Evolutionary conservation across 2,797 vertebrate genomes (phyloP).

Genomic region (Cyprinella venusta): DNA sequence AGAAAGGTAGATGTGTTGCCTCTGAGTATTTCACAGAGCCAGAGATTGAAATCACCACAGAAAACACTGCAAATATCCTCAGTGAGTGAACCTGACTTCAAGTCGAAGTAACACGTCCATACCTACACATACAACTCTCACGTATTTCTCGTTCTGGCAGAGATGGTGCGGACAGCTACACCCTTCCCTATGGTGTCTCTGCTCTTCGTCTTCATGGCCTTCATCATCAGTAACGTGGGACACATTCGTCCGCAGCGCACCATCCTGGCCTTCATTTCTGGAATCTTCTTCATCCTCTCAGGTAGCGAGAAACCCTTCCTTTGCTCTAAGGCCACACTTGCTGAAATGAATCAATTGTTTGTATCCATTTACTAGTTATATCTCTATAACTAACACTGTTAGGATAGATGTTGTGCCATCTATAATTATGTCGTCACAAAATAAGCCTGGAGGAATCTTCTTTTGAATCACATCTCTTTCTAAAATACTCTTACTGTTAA

Average conservation of each 20-base stretch:
- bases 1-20: constrained; percentile 87
- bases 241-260: constrained; percentile 95
- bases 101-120: not conserved
- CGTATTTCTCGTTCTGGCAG: constrained; percentile 65
- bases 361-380: not conserved
- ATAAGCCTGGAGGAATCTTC: constrained; percentile 4
- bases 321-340: not conserved
- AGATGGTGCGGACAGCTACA: constrained; percentile 91
- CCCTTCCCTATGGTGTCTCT: constrained; percentile 94
- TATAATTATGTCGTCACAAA: constrained; percentile 4
- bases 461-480: constrained; percentile 4
- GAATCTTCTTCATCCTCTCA: constrained; percentile 95
- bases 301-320: constrained; percentile 71
- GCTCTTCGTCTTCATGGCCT: constrained; percentile 93
- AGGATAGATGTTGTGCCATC: constrained; percentile 11
- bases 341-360: not conserved
- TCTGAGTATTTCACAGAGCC: constrained; percentile 93
- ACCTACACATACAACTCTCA: not conserved
- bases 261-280: constrained; percentile 92
- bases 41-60: constrained; percentile 91
- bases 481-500: constrained; percentile 16
- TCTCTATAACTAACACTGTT: not conserved
- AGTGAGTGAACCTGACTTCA: constrained; percentile 78
- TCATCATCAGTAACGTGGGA: constrained; percentile 95
- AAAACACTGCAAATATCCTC: constrained; percentile 94